Percentiles rank a stretch among this genome's conserved stretches.
Conservation (phyloP, 2,888 invertebrate genomes). For the Plebejus argus region DNA sequence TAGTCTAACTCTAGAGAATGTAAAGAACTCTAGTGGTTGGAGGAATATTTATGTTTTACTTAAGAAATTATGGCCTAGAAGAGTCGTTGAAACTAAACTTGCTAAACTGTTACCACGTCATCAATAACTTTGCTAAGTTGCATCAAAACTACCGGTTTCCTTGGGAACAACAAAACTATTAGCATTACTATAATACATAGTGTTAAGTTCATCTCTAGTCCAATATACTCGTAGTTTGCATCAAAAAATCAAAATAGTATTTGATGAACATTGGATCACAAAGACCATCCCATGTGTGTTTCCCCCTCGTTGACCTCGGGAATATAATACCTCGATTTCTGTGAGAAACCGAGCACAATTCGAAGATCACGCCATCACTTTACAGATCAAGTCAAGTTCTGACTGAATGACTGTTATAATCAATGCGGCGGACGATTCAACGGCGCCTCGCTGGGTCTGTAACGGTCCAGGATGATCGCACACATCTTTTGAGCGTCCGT, state of each 20-base stretch:
- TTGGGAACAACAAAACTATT: background rate
- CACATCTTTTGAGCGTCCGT: slow-evolving; percentile 95
- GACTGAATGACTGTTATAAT: slow-evolving; percentile 27
- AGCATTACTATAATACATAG: too few relatives aligned
- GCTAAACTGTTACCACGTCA: background rate
- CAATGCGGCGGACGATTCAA: slow-evolving; percentile 47
- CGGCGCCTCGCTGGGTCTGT: slow-evolving; percentile 69
- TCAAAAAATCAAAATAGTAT: background rate
- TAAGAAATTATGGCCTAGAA: background rate
- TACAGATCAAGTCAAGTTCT: slow-evolving; percentile 20
- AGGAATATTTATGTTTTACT: background rate
- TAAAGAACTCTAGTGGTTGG: background rate
- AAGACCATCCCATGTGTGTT: slow-evolving; percentile 2
- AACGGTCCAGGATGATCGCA: slow-evolving; percentile 90
- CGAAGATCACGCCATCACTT: slow-evolving; percentile 42
- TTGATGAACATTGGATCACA: background rate
- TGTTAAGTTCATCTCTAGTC: background rate
- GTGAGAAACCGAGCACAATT: slow-evolving; percentile 61
- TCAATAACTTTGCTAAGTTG: background rate
- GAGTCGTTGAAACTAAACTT: background rate
- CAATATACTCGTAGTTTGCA: background rate
- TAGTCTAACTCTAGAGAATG: background rate
- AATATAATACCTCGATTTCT: slow-evolving; percentile 63
- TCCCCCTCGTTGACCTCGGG: slow-evolving; percentile 37
- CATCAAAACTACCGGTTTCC: background rate